Conservation (phyloP, 2,888 invertebrate species). For the Parascotia fuliginaria region DNA sequence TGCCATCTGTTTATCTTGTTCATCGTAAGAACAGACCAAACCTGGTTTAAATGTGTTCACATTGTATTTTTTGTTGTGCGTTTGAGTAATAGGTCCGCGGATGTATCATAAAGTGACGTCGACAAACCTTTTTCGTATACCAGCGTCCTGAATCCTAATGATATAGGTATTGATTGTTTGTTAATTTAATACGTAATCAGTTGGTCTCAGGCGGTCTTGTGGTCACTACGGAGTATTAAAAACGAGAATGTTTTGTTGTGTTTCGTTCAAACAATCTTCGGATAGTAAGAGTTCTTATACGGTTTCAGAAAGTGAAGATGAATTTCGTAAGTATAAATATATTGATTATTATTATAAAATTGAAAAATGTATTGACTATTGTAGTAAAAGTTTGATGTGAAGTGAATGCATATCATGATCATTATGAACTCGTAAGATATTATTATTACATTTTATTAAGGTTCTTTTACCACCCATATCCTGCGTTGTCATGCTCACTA, state of each 20-base stretch:
- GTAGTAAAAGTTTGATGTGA: too few species aligned
- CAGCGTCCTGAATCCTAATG: conserved; percentile 49
- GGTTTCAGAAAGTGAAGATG: conserved; percentile 25
- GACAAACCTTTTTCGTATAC: conserved; percentile 24
- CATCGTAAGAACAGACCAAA: too few species aligned
- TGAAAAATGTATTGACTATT: too few species aligned
- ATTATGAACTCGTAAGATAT: too few species aligned
- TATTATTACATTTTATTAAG: too few species aligned
- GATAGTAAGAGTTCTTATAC: conserved; percentile 29
- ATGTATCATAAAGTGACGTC: conserved; percentile 5
- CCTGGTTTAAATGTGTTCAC: too few species aligned
- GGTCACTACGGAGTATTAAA: conserved; percentile 3
- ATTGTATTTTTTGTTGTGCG: too few species aligned
- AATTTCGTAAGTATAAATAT: conserved; percentile 46
- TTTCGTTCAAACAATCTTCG: conserved; percentile 34
- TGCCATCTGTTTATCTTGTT: too few species aligned
- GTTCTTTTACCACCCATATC: too few species aligned
- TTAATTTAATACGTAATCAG: conserved; percentile 44
- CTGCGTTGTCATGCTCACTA: too few species aligned
- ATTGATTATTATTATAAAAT: background rate
- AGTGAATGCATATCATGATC: too few species aligned
- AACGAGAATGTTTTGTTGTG: conserved; percentile 56
- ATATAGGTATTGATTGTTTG: conserved; percentile 57
- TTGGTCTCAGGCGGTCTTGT: conserved; percentile 15
- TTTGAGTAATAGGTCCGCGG: too few species aligned